Base-by-base conservation (phyloP, 2,797 vertebrate species). In the Fratercula arctica region DNA sequence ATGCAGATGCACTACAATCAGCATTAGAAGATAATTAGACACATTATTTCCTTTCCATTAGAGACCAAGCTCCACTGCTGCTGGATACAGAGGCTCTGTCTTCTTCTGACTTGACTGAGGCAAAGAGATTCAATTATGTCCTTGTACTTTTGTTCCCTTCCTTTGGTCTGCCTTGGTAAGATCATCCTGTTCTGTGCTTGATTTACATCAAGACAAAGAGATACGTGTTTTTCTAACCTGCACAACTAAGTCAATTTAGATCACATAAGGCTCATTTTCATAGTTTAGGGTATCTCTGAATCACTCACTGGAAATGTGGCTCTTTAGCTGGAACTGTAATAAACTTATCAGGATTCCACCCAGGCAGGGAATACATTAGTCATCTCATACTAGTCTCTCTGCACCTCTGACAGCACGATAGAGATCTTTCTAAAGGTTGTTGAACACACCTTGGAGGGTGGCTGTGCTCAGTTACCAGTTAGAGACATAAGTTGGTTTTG, bases 1-100 rank as follows among this genome's bases (percentile, higher is more conserved):
- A 92, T 76, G 93, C 89, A 93, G 92, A 94, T 84, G 87, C 91
- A 93, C 93, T 94, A 86, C 92, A 96, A 95, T 96, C 95, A 96
- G 92, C 92, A 88, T 86, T 84, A 96, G 75, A 56, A 92, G 87
- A 81, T 95, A 96, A 96, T 97, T 96, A 96, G 89, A 84, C 76
- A 86, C 69, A 91, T 95, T 95, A 97, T 96, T 94, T 96, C 93
- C 89, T 88, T 96, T 92, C 90, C 85, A 91, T 96, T 95, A 96
- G 61, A 86, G 87, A 50, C 56, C 76, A 93, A 75, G 82, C 76
- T 93, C 76, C 89, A 88, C 54, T 89, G 85, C 54, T 89, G 43
- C 84, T 16, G 8, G 66, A 69, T 83, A 78, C 89, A 69, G 50
- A 91, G 43, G 61, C 54, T 92, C 68, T 48, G 50, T 76, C 83